Base-by-base conservation (phyloP, 2,797 vertebrate species). In the Ctenochaetus hawaiiensis region DNA sequence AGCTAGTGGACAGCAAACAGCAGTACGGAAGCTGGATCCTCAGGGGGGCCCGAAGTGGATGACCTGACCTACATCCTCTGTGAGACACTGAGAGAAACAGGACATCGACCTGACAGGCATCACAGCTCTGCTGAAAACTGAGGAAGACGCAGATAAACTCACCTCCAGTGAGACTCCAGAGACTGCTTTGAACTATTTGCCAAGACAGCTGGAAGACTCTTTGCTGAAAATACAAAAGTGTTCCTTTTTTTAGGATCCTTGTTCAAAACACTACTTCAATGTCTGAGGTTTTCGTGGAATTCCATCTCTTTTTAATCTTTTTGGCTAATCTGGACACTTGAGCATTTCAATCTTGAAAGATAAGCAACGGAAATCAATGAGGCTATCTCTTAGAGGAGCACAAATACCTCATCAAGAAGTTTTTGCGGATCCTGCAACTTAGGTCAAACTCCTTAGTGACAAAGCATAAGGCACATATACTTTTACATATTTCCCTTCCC, bases 301-400 rank as follows among this genome's bases (percentile, higher is more conserved):
- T 93, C 71, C 93, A 94, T 80, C 93, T 95, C 87, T 94, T 95
- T 89, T 92, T 95, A 81, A 94, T 95, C 75, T 94, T 95, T 77
- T 78, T 95, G 81, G 93, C 91, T 61, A 93, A 87, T 91, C 68
- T 95, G 65, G 94, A 93, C 91, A 94, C 94, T 89, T 95, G 93
- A 95, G 87, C 7, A 6, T 71, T 90, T 81, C 47, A 16, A 63
- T 67, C 58, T 67, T 72, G 57, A 69, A 79, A 67, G 54, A 39
- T 23, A 71, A 58, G 14, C 6, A 86, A 76, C 59, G 53, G 64
- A 91, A 90, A 92, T 93, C 91, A 94, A 93, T 92, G 91, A 93
- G 91, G 91, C 91, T 73, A 77, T 92, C 86, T 48, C 80, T 89
- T 72, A 81, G 75, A 85, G 80, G 88, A 92, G 83, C 90, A 89